Conservation (phyloP, 2,113 vertebrate genomes). For the Syngnathus scovelli region DNA sequence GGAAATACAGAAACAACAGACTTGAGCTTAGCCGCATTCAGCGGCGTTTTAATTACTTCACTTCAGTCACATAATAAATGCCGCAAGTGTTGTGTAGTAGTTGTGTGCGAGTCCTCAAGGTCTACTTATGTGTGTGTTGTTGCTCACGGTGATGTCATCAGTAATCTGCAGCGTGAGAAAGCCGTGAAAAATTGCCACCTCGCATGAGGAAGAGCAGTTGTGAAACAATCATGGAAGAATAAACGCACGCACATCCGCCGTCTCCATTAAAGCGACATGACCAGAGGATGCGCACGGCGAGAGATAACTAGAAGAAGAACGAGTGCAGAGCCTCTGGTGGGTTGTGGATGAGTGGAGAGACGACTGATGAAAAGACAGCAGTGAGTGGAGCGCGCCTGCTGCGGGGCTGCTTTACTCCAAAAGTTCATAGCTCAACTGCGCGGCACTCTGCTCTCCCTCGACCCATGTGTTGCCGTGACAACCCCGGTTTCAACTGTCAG, state of each 20-base stretch:
- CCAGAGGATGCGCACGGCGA: constrained; percentile 15
- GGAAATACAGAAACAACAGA: not conserved
- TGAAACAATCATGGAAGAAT: constrained; percentile 4
- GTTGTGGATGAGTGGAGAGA: constrained; percentile 46
- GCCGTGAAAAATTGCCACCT: not conserved
- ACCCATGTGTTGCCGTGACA: constrained; percentile 61
- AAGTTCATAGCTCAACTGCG: constrained; percentile 59
- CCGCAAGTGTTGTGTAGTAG: not conserved
- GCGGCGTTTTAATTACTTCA: constrained; percentile 2
- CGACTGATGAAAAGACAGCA: constrained; percentile 40
- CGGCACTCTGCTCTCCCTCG: constrained; percentile 36
- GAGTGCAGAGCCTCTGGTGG: constrained; percentile 38
- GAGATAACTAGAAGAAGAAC: constrained; percentile 12
- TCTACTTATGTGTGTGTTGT: constrained; percentile 14
- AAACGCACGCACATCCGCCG: not conserved
- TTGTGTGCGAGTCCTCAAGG: constrained; percentile 28
- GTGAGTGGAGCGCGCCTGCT: constrained; percentile 10
- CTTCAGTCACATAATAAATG: constrained; percentile 25
- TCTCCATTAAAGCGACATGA: constrained; percentile 18
- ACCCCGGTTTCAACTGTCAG: constrained; percentile 41
- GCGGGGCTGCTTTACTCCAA: constrained; percentile 25
- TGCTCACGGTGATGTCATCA: too few species aligned
- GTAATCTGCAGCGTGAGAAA: too few species aligned
- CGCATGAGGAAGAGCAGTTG: not conserved
- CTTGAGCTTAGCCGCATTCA: constrained; percentile 1